phyloP scores from a whole-genome alignment of 2,888 invertebrate species.

The Conchocele bisecta region DNA sequence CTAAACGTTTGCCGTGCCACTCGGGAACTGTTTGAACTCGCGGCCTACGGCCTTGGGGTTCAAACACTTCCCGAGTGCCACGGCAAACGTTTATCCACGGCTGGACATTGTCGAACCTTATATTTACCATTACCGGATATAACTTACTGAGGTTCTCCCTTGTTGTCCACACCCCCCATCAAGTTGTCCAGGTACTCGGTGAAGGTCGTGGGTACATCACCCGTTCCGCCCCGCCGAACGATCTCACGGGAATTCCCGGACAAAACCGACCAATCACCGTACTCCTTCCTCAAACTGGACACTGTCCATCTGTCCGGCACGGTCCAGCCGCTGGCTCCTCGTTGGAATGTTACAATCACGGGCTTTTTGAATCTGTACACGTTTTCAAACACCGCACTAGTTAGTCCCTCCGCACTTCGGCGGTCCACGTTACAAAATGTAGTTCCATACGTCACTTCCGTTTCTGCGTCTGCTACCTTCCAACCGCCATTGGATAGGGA shows the following conservation, averaged over 20 bases:
- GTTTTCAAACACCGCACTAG: slow-evolving; percentile 67
- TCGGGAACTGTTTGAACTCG: too few species aligned
- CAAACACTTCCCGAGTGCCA: too few species aligned
- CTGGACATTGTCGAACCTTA: too few species aligned
- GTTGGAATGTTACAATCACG: slow-evolving; percentile 70
- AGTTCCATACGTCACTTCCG: slow-evolving; percentile 50
- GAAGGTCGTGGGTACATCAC: slow-evolving; percentile 67
- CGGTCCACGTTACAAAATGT: slow-evolving; percentile 69
- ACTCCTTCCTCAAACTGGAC: slow-evolving; percentile 60
- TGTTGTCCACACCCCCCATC: slow-evolving; percentile 53
- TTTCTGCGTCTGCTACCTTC: slow-evolving; percentile 60
- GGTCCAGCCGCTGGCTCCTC: slow-evolving; percentile 76
- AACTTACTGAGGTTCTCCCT: slow-evolving; percentile 70
- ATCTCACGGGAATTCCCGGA: slow-evolving; percentile 76
- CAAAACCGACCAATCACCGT: slow-evolving; percentile 70
- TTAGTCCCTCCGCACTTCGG: slow-evolving; percentile 57
- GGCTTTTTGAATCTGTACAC: slow-evolving; percentile 72
- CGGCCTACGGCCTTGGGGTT: too few species aligned
- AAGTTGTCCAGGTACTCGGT: slow-evolving; percentile 65
- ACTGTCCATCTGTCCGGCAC: slow-evolving; percentile 69
- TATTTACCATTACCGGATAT: too few species aligned
- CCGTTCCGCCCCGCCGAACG: slow-evolving; percentile 75
- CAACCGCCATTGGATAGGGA: slow-evolving; percentile 66
- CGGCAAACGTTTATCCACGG: too few species aligned
- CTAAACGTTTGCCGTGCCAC: too few species aligned